These are phyloP conservation scores for Takifugu flavidus DNA, from an alignment of 2,113 vertebrate genomes.

Conservation along the genomic window DNA sequence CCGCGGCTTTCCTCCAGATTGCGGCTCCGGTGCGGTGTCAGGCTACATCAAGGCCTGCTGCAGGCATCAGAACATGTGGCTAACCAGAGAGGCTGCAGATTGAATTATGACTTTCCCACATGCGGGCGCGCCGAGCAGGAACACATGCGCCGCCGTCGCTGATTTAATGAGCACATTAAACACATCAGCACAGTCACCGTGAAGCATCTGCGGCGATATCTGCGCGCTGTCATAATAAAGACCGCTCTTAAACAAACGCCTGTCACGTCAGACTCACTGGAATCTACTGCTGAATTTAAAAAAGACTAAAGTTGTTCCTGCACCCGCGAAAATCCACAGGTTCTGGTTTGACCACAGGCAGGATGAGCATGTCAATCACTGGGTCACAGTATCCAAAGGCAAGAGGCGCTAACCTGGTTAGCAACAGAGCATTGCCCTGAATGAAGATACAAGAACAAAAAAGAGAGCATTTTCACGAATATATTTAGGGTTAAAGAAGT, in stretches of 20 bases:
- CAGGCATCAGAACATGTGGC: constrained; percentile 58
- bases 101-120: constrained; percentile 56
- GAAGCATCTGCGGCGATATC: constrained; percentile 42
- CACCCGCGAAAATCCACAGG: too few relatives aligned
- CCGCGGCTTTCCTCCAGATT: constrained; percentile 28
- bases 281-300: too few relatives aligned
- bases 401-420: too few relatives aligned
- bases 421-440: too few relatives aligned
- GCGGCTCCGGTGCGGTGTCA: constrained; percentile 39
- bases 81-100: constrained; percentile 64
- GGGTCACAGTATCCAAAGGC: too few relatives aligned
- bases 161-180: constrained; percentile 63
- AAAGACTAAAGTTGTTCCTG: too few relatives aligned
- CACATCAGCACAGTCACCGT: constrained; percentile 52
- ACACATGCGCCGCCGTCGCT: constrained; percentile 57
- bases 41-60: constrained; percentile 44
- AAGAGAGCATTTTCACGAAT: too few relatives aligned
- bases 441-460: too few relatives aligned
- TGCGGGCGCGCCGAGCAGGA: constrained; percentile 47
- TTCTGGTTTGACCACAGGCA: too few relatives aligned
- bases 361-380: too few relatives aligned
- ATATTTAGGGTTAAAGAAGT: too few relatives aligned
- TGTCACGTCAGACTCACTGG: background rate
- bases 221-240: constrained; percentile 29
- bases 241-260: constrained; percentile 5